Percentiles rank a stretch among this genome's conserved stretches.
Evolutionary conservation across 2,113 vertebrate species (phyloP).

Genomic region (Pomatostomus ruficeps): DNA sequence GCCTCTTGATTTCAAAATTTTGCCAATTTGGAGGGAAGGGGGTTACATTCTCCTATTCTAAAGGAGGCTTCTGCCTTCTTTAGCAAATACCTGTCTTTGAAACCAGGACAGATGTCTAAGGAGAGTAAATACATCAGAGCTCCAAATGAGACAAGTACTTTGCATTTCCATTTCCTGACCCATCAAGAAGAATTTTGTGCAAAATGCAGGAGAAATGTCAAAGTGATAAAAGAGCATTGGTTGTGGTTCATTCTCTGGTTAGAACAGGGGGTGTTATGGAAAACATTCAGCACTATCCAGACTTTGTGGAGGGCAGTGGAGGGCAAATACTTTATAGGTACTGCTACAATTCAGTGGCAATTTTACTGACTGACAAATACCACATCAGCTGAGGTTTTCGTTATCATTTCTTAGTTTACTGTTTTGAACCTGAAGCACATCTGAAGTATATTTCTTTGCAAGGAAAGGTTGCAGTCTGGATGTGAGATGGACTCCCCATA

Average conservation of each 20-base stretch:
- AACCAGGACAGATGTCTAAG: background rate
- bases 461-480: background rate
- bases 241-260: background rate
- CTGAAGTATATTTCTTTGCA: background rate
- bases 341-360: background rate
- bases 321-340: background rate
- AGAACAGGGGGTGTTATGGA: background rate
- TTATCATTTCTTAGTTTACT: background rate
- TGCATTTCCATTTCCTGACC: slow-evolving; percentile 21
- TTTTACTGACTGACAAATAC: background rate
- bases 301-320: background rate
- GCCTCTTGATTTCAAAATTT: too few relatives aligned
- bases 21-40: too few relatives aligned
- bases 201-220: background rate
- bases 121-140: slow-evolving; percentile 34
- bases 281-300: background rate
- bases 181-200: slow-evolving; percentile 1
- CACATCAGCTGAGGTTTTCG: background rate
- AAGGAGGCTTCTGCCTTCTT: too few relatives aligned
- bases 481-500: background rate
- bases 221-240: background rate
- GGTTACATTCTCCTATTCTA: too few relatives aligned
- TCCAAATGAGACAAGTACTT: slow-evolving; percentile 11
- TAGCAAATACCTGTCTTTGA: too few relatives aligned
- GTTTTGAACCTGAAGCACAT: background rate